Evolutionary conservation across 2,888 invertebrate genomes (phyloP).

Genomic region (Andricus quercusramuli): DNA sequence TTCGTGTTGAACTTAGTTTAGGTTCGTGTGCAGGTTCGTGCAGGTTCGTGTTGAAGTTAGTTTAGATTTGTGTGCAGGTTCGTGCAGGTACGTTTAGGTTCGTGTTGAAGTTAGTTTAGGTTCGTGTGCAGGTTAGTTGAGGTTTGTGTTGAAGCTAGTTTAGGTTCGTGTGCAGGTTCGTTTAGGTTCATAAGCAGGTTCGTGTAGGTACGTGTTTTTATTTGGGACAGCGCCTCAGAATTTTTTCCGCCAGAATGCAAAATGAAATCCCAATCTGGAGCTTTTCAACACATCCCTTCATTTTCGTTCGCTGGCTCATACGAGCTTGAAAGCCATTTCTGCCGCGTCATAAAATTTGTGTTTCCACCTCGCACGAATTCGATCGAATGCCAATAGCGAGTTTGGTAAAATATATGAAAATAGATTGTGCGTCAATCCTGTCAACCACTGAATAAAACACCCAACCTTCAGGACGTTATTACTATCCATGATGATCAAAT

Average conservation of each 20-base stretch:
- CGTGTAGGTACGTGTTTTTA: too few relatives aligned
- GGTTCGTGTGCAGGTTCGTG: too few relatives aligned
- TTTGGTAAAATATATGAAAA: slow-evolving; percentile 33
- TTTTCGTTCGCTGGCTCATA: slow-evolving; percentile 17
- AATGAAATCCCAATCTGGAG: neutral
- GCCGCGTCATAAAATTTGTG: slow-evolving; percentile 43
- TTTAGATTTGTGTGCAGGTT: too few relatives aligned
- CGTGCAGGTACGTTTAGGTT: too few relatives aligned
- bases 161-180: too few relatives aligned
- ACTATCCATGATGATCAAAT: neutral
- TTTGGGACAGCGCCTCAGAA: too few relatives aligned
- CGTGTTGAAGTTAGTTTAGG: too few relatives aligned
- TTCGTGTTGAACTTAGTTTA: too few relatives aligned
- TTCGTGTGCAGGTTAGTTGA: too few relatives aligned
- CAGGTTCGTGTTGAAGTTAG: too few relatives aligned
- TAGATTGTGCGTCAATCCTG: slow-evolving; percentile 24
- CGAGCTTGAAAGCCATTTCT: slow-evolving; percentile 45
- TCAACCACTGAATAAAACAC: slow-evolving; percentile 11
- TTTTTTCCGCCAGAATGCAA: neutral
- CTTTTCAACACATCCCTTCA: neutral
- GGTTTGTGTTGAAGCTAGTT: too few relatives aligned
- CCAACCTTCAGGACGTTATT: neutral
- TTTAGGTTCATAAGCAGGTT: too few relatives aligned
- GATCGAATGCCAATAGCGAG: slow-evolving; percentile 42
- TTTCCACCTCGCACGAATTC: slow-evolving; percentile 35